Base-by-base conservation (phyloP, 2,888 invertebrate species). In the Synergus gifuensis region DNA sequence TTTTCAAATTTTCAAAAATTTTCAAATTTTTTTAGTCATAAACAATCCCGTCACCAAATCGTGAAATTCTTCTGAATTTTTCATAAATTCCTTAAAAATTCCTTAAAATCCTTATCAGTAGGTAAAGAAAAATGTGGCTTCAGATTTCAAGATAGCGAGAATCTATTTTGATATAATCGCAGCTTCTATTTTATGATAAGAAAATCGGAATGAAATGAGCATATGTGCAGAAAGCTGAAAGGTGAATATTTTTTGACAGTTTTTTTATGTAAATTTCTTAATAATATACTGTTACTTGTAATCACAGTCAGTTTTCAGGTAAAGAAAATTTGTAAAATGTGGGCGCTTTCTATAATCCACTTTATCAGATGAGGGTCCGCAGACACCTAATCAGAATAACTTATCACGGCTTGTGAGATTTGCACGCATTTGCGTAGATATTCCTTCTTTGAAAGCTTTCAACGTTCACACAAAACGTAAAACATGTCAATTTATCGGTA, bases 351-450 rank as follows among this genome's bases (percentile, higher is more conserved):
- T 58, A 28, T 28, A 73, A 54, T 54, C 54, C 54, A 58, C 49
- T 36, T 73, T 54, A 73, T 73, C 73, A 73, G 73, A 73, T 54
- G 54, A 73, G 73, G 22, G 28, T 4, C 36, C 36, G 16, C 40
- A 73, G n/a, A 54, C 73, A 73, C 54, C 73, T 67, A 46, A 67
- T 67, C 67, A 67, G 44, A 67, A 67, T 46, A 73, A 54, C 40
- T 28, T 73, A 73, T 73, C 73, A 49, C 28, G 12, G 36, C 16
- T 73, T 40, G 16, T 54, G 36, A 40, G 36, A 28, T 14, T 46
- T 73, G 49, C 22, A 73, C 69, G 49, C 69, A 28, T 73, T n/a
- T 73, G 54, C 73, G 54, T 58, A 73, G 54, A 49, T 54, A 73
- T 40, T 46, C 22, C n/a, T 54, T 54, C n/a, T 54, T 8, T 28